Evolutionary conservation across 2,797 vertebrate genomes (phyloP).

Genomic region (Siniperca obscura): DNA sequence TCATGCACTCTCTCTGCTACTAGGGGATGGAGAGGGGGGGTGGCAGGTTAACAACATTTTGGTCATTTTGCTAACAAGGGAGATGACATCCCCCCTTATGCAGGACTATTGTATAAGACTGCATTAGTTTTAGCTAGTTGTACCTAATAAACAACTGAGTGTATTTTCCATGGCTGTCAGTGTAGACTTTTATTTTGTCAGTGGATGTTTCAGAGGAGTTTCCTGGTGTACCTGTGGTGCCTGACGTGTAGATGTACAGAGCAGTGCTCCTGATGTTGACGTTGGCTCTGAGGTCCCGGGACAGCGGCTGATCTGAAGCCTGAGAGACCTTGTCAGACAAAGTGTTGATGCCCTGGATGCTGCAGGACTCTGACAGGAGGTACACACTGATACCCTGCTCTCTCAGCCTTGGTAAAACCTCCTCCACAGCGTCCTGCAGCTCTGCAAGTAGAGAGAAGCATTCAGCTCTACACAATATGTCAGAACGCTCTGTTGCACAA

Average conservation of each 20-base stretch:
- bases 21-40: too few species aligned
- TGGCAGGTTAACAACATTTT: too few species aligned
- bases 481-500: conserved; percentile 45
- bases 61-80: too few species aligned
- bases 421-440: conserved; percentile 86
- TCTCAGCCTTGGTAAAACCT: conserved; percentile 88
- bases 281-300: conserved; percentile 86
- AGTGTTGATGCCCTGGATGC: conserved; percentile 79
- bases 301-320: conserved; percentile 85
- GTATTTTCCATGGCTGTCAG: neutral
- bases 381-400: conserved; percentile 86
- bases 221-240: conserved; percentile 90
- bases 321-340: conserved; percentile 85
- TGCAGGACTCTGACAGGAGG: conserved; percentile 84
- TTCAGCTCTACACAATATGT: conserved; percentile 26
- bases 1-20: too few species aligned
- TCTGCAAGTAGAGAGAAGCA: conserved; percentile 78
- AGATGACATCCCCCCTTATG: too few species aligned
- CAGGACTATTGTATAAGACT: neutral
- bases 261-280: conserved; percentile 83
- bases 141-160: neutral
- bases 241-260: conserved; percentile 94
- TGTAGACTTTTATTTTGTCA: neutral
- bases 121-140: neutral
- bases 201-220: neutral